Percentiles rank a stretch among this genome's conserved stretches.
Evolutionary conservation across 2,888 invertebrate species (phyloP).

Genomic region (Chrysomela aeneicollis): DNA sequence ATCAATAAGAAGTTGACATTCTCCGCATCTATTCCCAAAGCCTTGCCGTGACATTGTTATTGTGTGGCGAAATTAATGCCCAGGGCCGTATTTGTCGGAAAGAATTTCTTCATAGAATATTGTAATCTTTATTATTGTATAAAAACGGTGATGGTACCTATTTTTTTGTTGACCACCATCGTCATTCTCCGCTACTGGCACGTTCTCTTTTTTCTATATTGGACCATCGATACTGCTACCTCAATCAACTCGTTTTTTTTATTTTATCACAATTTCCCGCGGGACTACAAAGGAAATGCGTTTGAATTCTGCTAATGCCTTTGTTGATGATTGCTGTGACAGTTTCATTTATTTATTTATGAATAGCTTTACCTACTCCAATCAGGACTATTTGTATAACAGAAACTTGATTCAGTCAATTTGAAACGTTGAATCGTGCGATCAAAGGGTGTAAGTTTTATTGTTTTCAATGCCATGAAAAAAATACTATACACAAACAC

Average conservation of each 20-base stretch:
- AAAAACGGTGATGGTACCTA: no score
- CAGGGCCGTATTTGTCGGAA: not conserved
- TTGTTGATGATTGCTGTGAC: not conserved
- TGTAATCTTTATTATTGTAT: no score
- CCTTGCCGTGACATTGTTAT: constrained; percentile 45
- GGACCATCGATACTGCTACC: not conserved
- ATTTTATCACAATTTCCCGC: not conserved
- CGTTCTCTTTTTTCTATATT: no score
- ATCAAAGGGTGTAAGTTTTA: no score
- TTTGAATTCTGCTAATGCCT: not conserved
- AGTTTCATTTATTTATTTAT: not conserved
- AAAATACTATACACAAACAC: no score
- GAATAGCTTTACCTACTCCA: not conserved
- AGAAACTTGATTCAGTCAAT: no score
- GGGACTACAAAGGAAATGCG: not conserved
- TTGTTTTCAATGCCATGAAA: no score
- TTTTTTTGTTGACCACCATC: no score
- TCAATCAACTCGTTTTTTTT: constrained; percentile 19
- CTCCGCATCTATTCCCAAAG: constrained; percentile 45
- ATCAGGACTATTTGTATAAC: not conserved
- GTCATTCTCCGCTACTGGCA: constrained; percentile 24
- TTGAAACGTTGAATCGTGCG: no score
- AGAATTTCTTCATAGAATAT: no score
- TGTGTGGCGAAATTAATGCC: constrained; percentile 45
- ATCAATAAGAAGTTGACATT: constrained; percentile 50